Percentiles rank a stretch among this genome's conserved stretches.
These are phyloP conservation scores for Pseudeuparius sepicola DNA, from an alignment of 2,888 invertebrate genomes.

Conservation along the genomic window DNA sequence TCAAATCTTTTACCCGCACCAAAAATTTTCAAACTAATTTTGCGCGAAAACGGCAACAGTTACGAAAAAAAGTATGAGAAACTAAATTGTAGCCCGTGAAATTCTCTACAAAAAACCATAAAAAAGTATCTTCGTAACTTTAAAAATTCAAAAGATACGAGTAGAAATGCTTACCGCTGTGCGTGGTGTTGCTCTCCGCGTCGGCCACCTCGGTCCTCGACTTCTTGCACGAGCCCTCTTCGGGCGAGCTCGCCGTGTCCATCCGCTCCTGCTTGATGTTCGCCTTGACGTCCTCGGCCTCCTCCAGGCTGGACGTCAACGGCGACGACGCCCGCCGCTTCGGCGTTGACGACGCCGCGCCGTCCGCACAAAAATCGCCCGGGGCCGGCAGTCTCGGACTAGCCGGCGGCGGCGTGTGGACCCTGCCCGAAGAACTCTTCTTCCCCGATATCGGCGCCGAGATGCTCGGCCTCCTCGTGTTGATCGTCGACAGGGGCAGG, in stretches of 20 bases:
- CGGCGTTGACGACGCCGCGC: slow-evolving; percentile 75
- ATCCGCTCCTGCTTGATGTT: slow-evolving; percentile 57
- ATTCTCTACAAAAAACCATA: too few species aligned
- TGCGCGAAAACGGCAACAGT: too few species aligned
- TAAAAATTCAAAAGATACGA: too few species aligned
- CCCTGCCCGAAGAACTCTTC: slow-evolving; percentile 38
- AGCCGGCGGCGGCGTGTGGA: slow-evolving; percentile 64
- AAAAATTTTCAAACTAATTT: too few species aligned
- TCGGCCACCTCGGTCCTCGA: slow-evolving; percentile 72
- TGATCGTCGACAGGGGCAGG: slow-evolving; percentile 62
- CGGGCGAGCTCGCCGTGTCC: slow-evolving; percentile 53
- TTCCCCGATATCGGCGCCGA: slow-evolving; percentile 57
- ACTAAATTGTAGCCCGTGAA: too few species aligned
- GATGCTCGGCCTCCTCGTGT: slow-evolving; percentile 58
- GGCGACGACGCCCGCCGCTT: slow-evolving; percentile 48
- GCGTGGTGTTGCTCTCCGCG: slow-evolving; percentile 83
- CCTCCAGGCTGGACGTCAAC: slow-evolving; percentile 37
- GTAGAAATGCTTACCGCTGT: slow-evolving; percentile 86
- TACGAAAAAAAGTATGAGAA: too few species aligned
- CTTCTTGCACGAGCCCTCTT: slow-evolving; percentile 54
- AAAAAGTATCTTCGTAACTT: too few species aligned
- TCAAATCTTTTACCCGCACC: too few species aligned
- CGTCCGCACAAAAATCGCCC: slow-evolving; percentile 61
- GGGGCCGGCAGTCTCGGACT: slow-evolving; percentile 54
- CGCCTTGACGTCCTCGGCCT: slow-evolving; percentile 40